Conservation (phyloP, 2,888 invertebrate genomes). For the Schrankia costaestrigalis region DNA sequence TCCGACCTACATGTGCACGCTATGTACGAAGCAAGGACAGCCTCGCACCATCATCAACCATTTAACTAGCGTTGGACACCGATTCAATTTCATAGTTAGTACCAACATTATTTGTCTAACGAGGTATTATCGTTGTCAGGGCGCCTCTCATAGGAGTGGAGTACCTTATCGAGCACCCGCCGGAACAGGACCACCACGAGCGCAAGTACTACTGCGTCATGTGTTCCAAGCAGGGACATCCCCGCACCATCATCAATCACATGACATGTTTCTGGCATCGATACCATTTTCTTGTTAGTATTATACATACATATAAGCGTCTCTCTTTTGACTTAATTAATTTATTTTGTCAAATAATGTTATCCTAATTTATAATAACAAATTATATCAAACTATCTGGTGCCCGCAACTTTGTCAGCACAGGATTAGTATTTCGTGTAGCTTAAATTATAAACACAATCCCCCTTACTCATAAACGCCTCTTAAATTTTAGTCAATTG, state of each 20-base stretch:
- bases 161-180: constrained; percentile 87
- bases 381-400: too few species aligned
- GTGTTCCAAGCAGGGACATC: constrained; percentile 90
- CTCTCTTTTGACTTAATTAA: too few species aligned
- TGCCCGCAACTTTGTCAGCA: too few species aligned
- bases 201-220: constrained; percentile 88
- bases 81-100: constrained; percentile 85
- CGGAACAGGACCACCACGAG: constrained; percentile 83
- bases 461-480: too few species aligned
- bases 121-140: constrained; percentile 36
- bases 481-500: too few species aligned
- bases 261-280: constrained; percentile 89
- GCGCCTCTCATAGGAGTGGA: constrained; percentile 86
- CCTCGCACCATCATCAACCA: constrained; percentile 89
- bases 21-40: constrained; percentile 90
- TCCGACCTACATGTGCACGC: constrained; percentile 87
- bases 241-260: constrained; percentile 88
- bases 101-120: constrained; percentile 1
- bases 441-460: too few species aligned
- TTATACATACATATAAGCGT: background rate
- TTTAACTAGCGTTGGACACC: constrained; percentile 88
- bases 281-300: constrained; percentile 84
- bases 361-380: too few species aligned
- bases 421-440: too few species aligned
- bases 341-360: too few species aligned